Conservation (phyloP, 2,113 vertebrate genomes). For the Miniopterus natalensis region DNA sequence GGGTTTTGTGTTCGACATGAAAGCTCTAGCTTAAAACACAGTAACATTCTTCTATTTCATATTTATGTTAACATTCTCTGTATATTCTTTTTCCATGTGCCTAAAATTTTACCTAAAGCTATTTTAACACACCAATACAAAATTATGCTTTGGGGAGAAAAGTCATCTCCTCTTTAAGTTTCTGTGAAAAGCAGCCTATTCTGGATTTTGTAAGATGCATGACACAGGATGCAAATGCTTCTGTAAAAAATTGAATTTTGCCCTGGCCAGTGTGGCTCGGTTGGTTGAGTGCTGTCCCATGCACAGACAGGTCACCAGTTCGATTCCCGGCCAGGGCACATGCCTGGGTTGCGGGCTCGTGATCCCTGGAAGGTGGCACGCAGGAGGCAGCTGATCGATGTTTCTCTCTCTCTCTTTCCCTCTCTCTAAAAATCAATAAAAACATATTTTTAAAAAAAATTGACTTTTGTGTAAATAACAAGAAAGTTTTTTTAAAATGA, state of each 20-base stretch:
- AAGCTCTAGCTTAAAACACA: slow-evolving; percentile 20
- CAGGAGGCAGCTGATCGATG: too few species aligned
- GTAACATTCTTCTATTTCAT: not conserved
- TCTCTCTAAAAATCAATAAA: too few species aligned
- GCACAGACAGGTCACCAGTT: too few species aligned
- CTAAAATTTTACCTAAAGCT: slow-evolving; percentile 58
- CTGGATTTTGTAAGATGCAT: slow-evolving; percentile 51
- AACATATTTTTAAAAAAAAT: slow-evolving; percentile 52
- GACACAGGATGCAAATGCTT: slow-evolving; percentile 44
- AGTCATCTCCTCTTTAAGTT: slow-evolving; percentile 28
- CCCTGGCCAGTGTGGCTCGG: too few species aligned
- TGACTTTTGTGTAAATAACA: slow-evolving; percentile 61
- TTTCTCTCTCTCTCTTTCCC: too few species aligned
- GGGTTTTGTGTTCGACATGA: not conserved
- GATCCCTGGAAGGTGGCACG: too few species aligned
- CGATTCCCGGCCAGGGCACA: too few species aligned
- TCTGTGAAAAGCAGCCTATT: slow-evolving; percentile 38
- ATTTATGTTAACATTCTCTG: not conserved
- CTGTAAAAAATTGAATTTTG: slow-evolving; percentile 64
- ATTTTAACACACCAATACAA: slow-evolving; percentile 40
- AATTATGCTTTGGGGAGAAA: slow-evolving; percentile 41
- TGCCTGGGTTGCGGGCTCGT: too few species aligned
- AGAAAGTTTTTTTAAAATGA: not conserved
- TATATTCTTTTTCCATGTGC: not conserved
- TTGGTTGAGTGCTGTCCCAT: too few species aligned